Conservation (phyloP, 2,888 invertebrate genomes). For the Omphaloscelis lunosa region DNA sequence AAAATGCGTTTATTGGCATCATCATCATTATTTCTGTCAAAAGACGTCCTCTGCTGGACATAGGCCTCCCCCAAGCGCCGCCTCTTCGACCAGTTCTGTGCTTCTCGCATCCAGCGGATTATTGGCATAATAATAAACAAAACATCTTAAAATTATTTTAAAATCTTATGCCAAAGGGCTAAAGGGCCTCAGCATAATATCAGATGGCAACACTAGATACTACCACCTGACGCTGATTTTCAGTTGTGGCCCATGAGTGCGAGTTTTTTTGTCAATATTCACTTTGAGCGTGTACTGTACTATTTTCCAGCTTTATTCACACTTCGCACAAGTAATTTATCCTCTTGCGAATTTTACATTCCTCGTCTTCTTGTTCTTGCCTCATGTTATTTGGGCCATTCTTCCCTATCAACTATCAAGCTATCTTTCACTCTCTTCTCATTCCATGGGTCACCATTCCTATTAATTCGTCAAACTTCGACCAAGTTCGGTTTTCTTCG, state of each 20-base stretch:
- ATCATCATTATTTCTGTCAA: too few relatives aligned
- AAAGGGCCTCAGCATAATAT: neutral
- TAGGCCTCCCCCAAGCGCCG: too few relatives aligned
- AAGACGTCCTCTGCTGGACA: too few relatives aligned
- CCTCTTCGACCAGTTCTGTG: too few relatives aligned
- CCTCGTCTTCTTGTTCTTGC: neutral
- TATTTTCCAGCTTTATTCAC: too few relatives aligned
- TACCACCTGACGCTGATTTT: neutral
- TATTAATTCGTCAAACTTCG: constrained; percentile 26
- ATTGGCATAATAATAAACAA: too few relatives aligned
- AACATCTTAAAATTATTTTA: too few relatives aligned
- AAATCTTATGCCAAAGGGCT: too few relatives aligned
- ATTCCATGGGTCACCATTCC: constrained; percentile 1
- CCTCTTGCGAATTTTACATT: neutral
- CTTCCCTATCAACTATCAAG: neutral
- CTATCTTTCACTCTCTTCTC: neutral
- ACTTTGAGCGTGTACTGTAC: neutral
- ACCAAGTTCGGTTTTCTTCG: constrained; percentile 2
- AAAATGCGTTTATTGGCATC: too few relatives aligned
- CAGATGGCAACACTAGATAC: neutral
- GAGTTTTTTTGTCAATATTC: neutral
- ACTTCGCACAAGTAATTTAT: too few relatives aligned
- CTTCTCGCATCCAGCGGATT: too few relatives aligned
- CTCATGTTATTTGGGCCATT: neutral
- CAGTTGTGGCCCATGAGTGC: neutral